Percentiles rank a stretch among this genome's conserved stretches.
Evolutionary conservation across 2,113 vertebrate species (phyloP).

Genomic region (Arothron firmamentum): DNA sequence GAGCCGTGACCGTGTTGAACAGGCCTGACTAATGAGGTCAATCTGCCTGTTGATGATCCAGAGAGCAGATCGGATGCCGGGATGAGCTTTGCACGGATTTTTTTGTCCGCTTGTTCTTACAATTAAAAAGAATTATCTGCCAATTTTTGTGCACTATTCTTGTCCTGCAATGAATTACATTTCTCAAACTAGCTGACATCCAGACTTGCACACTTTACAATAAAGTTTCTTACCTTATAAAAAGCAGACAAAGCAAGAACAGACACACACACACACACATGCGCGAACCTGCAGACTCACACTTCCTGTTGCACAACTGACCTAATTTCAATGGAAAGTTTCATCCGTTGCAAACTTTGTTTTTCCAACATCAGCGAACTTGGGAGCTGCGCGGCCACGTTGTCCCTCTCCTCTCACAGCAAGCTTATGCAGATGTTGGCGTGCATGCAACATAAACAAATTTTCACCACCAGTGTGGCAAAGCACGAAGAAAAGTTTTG

Average conservation of each 20-base stretch:
- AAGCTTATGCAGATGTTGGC: conserved; percentile 9
- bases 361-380: conserved; percentile 32
- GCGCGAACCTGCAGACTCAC: not conserved
- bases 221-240: no score
- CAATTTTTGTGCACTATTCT: not conserved
- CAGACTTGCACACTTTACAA: no score
- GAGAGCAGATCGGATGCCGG: not conserved
- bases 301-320: conserved; percentile 8
- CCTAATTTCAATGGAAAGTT: conserved; percentile 26
- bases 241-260: no score
- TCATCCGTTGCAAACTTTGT: conserved; percentile 15
- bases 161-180: not conserved
- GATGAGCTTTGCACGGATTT: conserved; percentile 9
- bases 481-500: not conserved
- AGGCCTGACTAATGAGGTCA: conserved; percentile 56
- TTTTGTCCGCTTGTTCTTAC: not conserved
- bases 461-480: no score
- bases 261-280: no score
- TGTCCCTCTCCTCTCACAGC: conserved; percentile 16
- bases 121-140: not conserved
- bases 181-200: no score
- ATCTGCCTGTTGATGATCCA: conserved; percentile 14
- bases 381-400: not conserved
- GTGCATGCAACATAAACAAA: not conserved
- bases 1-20: conserved; percentile 51